These are phyloP conservation scores for Istiophorus platypterus DNA, from an alignment of 2,113 vertebrate genomes.

Conservation along the genomic window DNA sequence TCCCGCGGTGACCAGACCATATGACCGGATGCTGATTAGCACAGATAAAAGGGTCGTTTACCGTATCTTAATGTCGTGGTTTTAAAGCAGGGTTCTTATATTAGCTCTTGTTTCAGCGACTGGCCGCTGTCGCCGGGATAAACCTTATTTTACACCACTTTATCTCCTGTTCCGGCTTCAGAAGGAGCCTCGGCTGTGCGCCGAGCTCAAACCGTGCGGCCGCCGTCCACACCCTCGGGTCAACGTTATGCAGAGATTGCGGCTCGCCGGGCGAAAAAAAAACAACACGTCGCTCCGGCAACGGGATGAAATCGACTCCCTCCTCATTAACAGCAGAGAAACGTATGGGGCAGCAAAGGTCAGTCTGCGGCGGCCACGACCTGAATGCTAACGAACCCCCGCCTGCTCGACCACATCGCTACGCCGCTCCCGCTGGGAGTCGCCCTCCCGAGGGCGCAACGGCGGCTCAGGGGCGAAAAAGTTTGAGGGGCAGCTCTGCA, in stretches of 20 bases:
- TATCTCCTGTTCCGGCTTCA: neutral
- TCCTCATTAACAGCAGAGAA: constrained; percentile 61
- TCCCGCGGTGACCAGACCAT: constrained; percentile 2
- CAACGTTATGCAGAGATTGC: neutral
- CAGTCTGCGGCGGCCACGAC: constrained; percentile 37
- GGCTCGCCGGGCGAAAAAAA: constrained; percentile 12
- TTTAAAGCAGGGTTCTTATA: neutral
- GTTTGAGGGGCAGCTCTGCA: too few relatives aligned
- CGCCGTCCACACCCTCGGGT: neutral
- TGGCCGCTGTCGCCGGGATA: neutral
- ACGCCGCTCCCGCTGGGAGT: too few relatives aligned
- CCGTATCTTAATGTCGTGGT: neutral
- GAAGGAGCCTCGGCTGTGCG: too few relatives aligned
- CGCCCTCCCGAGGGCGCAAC: too few relatives aligned
- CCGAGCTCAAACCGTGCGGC: neutral
- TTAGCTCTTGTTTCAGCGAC: neutral
- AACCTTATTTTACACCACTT: neutral
- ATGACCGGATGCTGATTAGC: neutral
- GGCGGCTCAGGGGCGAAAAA: too few relatives aligned
- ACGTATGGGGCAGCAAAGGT: constrained; percentile 64
- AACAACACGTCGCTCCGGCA: constrained; percentile 14
- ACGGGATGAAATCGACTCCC: constrained; percentile 29
- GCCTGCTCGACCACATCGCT: too few relatives aligned
- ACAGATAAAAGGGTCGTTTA: neutral
- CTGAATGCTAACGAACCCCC: constrained; percentile 65